Conservation (phyloP, 2,113 vertebrate genomes). For the Thunnus maccoyii region DNA sequence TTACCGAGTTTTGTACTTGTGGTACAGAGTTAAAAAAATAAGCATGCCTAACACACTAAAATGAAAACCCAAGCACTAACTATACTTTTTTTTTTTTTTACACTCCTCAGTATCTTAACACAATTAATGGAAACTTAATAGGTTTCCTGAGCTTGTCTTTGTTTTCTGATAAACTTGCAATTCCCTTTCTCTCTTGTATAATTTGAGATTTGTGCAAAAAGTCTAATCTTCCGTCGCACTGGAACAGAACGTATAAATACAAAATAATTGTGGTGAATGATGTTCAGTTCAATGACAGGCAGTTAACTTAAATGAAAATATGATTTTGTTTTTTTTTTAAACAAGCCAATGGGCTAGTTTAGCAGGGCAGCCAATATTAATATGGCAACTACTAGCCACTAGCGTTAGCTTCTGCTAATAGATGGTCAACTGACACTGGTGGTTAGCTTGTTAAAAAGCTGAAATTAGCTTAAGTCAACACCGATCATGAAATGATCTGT, state of each 20-base stretch:
- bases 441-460: neutral
- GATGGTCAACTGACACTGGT: neutral
- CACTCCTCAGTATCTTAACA: neutral
- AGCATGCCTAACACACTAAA: neutral
- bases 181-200: neutral
- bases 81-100: neutral
- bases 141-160: slow-evolving; percentile 5
- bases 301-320: neutral
- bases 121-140: neutral
- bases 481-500: neutral
- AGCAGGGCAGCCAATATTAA: neutral
- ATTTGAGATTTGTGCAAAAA: neutral
- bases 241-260: neutral
- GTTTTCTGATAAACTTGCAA: neutral
- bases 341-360: neutral
- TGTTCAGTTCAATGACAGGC: neutral
- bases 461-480: neutral
- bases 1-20: neutral
- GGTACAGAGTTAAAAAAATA: neutral
- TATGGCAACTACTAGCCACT: neutral
- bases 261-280: neutral
- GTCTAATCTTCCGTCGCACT: slow-evolving; percentile 1
- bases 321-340: neutral
- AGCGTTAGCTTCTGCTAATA: neutral
- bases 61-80: neutral